Evolutionary conservation across 2,113 vertebrate genomes (phyloP), one percentile per base, ranked within the genome.

Genomic region (Neomonachus schauinslandi): DNA sequence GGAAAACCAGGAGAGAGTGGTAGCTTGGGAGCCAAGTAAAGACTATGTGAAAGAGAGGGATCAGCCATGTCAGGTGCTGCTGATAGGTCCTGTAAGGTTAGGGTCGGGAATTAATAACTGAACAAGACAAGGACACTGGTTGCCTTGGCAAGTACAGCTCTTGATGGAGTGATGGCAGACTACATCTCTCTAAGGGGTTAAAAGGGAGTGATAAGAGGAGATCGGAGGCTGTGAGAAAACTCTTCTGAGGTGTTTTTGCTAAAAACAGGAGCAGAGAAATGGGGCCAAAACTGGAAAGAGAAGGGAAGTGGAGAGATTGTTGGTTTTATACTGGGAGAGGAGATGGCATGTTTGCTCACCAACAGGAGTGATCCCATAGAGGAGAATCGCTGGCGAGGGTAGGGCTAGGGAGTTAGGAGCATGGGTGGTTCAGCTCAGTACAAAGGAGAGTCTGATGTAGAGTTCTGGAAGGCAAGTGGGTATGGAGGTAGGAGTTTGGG

Each of bases 1-100:
- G 85, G 49, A 24, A 55, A 33, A 76, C 46, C 46, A 36, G 22
- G 74, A 49, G 55, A 80, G 9, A 12, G 5, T 12, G 7, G 49
- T 12, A 42, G 39, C 7, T 28, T 33, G 1, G 24, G 7, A 0
- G 69, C 19, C 19, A 49, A 90, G 74, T 8, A 5, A 11, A 49
- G 46, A 18, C 13, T 13, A 26, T 42, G 36, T 53, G 8, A 14
- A 24, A n/a, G 33, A 7, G 71, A 13, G 36, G 61, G 63, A 4
- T 13, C 3, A 21, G 33, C 33, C 33, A 0, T 12, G 4, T 39
- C 13, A 1, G 18, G 36, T 0, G 42, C 65, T 84, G 69, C 49
- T 1, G 4, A 22, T 3, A n/a, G 79, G 11, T 16, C 49, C 28
- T 11, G 5, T 33, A 13, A 4, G 24, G 24, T 22, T 13, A 4